Percentiles rank a stretch among this genome's conserved stretches.
Evolutionary conservation across 2,888 invertebrate species (phyloP).

Genomic region (Monoplex corrugatus): DNA sequence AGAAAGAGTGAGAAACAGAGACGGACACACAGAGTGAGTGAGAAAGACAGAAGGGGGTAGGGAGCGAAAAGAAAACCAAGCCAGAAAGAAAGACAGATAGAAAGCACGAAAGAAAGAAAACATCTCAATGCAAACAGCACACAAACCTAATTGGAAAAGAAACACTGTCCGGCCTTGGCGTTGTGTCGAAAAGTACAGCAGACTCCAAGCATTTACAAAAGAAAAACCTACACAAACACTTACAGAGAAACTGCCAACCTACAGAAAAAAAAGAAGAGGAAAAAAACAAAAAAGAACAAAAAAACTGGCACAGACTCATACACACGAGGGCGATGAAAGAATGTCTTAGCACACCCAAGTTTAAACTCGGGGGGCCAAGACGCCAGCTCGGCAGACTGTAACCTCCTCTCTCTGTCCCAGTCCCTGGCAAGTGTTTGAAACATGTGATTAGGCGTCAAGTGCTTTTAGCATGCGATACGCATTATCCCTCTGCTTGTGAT

Average conservation of each 20-base stretch:
- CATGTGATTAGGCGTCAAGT: slow-evolving; percentile 22
- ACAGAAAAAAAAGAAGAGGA: neutral
- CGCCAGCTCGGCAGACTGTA: neutral
- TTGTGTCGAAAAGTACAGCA: neutral
- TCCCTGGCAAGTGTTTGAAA: neutral
- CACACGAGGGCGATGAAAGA: too few species aligned
- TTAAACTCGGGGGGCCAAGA: neutral
- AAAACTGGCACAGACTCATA: neutral
- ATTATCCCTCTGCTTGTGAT: slow-evolving; percentile 22
- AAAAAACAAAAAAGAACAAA: neutral
- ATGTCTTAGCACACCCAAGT: neutral
- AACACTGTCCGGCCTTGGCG: neutral
- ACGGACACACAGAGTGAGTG: neutral
- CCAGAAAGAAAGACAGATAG: too few species aligned
- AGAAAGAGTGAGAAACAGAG: slow-evolving; percentile 2
- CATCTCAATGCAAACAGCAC: too few species aligned
- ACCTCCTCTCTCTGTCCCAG: neutral
- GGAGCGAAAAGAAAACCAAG: neutral
- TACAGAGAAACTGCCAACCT: neutral
- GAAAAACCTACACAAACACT: neutral
- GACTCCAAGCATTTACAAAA: neutral
- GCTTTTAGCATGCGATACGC: slow-evolving; percentile 17
- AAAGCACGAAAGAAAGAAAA: too few species aligned
- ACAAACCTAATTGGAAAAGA: too few species aligned
- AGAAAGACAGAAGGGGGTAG: slow-evolving; percentile 30